Percentiles rank a stretch among this genome's conserved stretches.
Conservation (phyloP, 2,113 vertebrate species). For the Nymphicus hollandicus region DNA sequence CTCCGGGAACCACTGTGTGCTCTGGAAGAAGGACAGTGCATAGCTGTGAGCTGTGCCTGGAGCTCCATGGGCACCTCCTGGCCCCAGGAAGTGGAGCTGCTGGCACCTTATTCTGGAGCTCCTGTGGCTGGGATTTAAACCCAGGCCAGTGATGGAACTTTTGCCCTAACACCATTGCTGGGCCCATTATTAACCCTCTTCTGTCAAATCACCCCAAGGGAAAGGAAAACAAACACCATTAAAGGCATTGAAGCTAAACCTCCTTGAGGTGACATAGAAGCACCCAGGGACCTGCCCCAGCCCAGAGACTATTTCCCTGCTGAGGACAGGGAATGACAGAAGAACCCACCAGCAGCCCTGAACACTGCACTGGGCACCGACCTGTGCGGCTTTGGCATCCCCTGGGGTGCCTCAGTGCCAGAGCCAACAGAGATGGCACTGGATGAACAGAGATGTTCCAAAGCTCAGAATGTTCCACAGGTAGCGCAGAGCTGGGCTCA, state of each 20-base stretch:
- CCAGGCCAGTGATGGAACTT: not conserved
- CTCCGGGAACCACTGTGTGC: not conserved
- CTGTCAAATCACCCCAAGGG: not conserved
- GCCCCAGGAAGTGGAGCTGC: not conserved
- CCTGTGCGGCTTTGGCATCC: rapidly evolving
- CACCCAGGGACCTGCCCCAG: not conserved
- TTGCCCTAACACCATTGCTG: not conserved
- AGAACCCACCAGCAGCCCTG: rapidly evolving
- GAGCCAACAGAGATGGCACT: rapidly evolving
- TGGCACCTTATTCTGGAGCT: not conserved
- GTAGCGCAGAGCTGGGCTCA: not conserved
- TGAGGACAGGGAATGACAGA: not conserved
- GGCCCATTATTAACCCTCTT: not conserved
- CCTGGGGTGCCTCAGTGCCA: rapidly evolving
- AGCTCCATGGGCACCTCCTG: not conserved
- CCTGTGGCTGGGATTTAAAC: not conserved
- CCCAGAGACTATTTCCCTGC: not conserved
- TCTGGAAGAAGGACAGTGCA: conserved; percentile 28
- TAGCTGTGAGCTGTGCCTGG: not conserved
- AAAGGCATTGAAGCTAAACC: not conserved
- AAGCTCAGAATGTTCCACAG: not conserved
- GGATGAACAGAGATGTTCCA: rapidly evolving
- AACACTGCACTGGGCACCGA: rapidly evolving
- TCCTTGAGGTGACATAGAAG: not conserved
- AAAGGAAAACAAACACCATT: not conserved